These are phyloP conservation scores for Antigone vipio DNA, from an alignment of 2,113 vertebrate species.

Conservation along the genomic window DNA sequence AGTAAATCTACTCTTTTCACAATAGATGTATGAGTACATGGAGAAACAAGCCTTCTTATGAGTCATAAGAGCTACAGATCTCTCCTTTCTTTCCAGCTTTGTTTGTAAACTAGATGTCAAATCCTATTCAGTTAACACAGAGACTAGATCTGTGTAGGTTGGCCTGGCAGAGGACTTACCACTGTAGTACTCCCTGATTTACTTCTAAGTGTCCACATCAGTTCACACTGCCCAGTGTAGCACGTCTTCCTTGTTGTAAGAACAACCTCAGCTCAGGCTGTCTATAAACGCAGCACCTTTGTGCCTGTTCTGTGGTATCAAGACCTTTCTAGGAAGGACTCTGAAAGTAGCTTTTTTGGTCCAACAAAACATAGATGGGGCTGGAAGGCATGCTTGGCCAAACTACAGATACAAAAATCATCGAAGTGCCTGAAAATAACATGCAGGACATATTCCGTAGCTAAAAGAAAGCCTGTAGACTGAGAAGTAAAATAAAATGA, in stretches of 20 bases:
- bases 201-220: background rate
- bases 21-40: background rate
- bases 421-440: background rate
- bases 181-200: background rate
- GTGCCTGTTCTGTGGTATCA: background rate
- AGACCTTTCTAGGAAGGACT: background rate
- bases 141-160: background rate
- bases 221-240: background rate
- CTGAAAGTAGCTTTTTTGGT: background rate
- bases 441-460: background rate
- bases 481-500: background rate
- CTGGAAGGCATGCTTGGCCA: background rate
- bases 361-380: background rate
- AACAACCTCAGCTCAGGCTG: background rate
- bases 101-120: background rate
- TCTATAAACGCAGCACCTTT: background rate
- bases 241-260: background rate
- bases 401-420: background rate
- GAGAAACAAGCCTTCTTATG: background rate
- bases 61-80: background rate
- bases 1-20: background rate
- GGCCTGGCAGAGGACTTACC: background rate
- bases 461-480: background rate
- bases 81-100: background rate
- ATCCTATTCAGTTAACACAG: background rate